Evolutionary conservation across 1,140 invertebrate genomes (phyloP), one percentile per base, ranked within the genome.

Genomic region (Pseudomyrmex cubaensis): DNA sequence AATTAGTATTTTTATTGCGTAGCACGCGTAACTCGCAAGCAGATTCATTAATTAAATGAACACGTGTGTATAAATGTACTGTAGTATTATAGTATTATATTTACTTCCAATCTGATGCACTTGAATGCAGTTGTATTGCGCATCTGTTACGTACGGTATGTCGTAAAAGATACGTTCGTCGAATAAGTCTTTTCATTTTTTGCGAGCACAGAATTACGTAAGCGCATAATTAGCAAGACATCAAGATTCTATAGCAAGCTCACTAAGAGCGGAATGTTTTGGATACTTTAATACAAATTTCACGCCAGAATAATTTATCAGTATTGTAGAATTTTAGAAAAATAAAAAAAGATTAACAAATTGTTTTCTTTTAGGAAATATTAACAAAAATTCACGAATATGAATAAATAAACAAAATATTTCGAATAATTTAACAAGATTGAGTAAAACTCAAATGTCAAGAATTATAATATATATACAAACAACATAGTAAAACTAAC

Each of bases 31-130:
- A 78, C 10, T 70, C 12, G 20, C 54, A 25, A 17, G 35, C 17
- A 25, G 35, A 50, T 25, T 80, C 76, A 80, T 80, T 80, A 70
- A 80, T 80, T 44, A 78, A 48, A 57, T 13, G 13, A 54, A 72
- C 35, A 35, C 35, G 5, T 35, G 35, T 20, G 2, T 9, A 35
- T n/a, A 12, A 35, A 1, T 8, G 66, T 17, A 59, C 10, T 17
- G 25, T 8, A 70, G 4, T 59, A 48, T 9, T 48, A 25, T n/a
- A 46, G 17, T 12, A 12, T 10, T 46, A 9, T 72, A 80, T 70
- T 80, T 80, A 15, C 44, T 70, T 72, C 44, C 44, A 80, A 12
- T 80, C 57, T 50, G 48, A 70, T 50, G 4, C n/a, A 67, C 50
- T 66, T 20, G 25, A 22, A 56, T 20, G 9, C 44, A 44, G 69